phyloP scores from a whole-genome alignment of 2,113 vertebrate species.

The Sinocyclocheilus grahami region DNA sequence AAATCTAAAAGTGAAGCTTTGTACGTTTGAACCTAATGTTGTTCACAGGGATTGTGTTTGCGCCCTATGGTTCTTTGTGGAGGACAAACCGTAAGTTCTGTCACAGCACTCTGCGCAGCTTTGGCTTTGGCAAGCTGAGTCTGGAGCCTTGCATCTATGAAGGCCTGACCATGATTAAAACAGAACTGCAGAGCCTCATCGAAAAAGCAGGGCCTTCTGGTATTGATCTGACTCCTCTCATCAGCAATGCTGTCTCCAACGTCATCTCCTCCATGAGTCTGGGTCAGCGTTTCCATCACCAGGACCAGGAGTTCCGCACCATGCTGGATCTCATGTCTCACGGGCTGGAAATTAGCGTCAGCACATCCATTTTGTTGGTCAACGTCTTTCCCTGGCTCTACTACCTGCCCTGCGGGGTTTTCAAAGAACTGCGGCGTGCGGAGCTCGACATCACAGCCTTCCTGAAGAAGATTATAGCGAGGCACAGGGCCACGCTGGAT shows the following conservation, averaged over 20 bases:
- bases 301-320: constrained; percentile 82
- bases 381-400: constrained; percentile 89
- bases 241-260: constrained; percentile 87
- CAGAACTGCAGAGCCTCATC: constrained; percentile 79
- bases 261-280: constrained; percentile 91
- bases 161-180: constrained; percentile 82
- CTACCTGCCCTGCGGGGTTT: constrained; percentile 87
- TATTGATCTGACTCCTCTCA: constrained; percentile 78
- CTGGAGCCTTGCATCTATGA: constrained; percentile 88
- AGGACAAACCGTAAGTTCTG: constrained; percentile 91
- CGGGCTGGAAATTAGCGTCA: constrained; percentile 82
- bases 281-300: constrained; percentile 85
- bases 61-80: constrained; percentile 89
- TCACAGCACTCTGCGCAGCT: constrained; percentile 84
- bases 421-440: constrained; percentile 83
- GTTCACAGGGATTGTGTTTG: constrained; percentile 89
- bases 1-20: neutral
- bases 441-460: constrained; percentile 87
- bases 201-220: constrained; percentile 54
- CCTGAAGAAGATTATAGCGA: constrained; percentile 85
- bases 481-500: constrained; percentile 83
- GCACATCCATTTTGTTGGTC: constrained; percentile 81
- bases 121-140: constrained; percentile 89
- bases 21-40: neutral
- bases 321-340: constrained; percentile 86